A percentile compares a stretch with the other conserved stretches of the same genome.
These are phyloP conservation scores for Carapus acus DNA, from an alignment of 2,797 vertebrate species.

Conservation along the genomic window DNA sequence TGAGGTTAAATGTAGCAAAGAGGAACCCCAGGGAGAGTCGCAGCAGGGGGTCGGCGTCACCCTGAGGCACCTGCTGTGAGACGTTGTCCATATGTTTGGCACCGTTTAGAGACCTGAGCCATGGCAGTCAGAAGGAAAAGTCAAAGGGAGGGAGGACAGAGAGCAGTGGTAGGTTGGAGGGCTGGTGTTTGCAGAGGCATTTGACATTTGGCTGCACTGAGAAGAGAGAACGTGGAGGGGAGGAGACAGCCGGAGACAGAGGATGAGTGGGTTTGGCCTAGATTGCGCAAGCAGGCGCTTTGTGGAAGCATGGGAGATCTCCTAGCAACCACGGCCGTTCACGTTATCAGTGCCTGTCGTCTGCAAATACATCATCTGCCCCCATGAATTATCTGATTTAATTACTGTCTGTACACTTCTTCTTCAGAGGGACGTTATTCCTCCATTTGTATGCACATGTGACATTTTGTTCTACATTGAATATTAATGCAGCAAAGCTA, in stretches of 20 bases:
- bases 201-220: conserved; percentile 15
- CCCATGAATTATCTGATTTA: too few species aligned
- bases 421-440: not conserved
- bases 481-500: not conserved
- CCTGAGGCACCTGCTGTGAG: too few species aligned
- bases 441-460: not conserved
- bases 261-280: not conserved
- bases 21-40: conserved; percentile 6
- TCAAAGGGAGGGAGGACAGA: conserved; percentile 28
- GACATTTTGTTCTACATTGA: not conserved
- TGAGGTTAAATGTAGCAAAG: conserved; percentile 24
- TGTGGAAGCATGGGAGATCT: not conserved
- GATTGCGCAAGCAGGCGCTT: not conserved
- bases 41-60: too few species aligned
- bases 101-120: conserved; percentile 8
- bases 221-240: not conserved
- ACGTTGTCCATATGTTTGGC: too few species aligned
- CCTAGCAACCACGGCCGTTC: not conserved
- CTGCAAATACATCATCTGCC: not conserved
- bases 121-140: conserved; percentile 7
- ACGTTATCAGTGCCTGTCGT: not conserved
- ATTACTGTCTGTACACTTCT: not conserved
- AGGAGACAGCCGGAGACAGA: not conserved
- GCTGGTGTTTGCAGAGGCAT: conserved; percentile 6
- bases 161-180: conserved; percentile 16